phyloP scores from a whole-genome alignment of 2,113 vertebrate species.

The Siphamia tubifer region DNA sequence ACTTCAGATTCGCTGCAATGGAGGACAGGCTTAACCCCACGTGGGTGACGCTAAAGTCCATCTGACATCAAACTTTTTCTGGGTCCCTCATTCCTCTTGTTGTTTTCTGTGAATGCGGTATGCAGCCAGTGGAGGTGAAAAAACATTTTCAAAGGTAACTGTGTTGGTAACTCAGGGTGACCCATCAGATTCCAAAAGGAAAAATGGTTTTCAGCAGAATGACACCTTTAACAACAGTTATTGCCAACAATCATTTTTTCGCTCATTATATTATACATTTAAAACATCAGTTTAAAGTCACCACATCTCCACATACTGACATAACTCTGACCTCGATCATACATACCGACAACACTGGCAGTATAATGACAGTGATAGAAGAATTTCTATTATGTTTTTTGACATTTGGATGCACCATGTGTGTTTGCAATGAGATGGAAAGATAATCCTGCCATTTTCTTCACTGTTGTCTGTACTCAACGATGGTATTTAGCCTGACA shows the following conservation, averaged over 20 bases:
- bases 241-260: neutral
- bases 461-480: conserved; percentile 41
- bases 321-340: neutral
- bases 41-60: no score
- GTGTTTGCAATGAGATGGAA: conserved; percentile 31
- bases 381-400: neutral
- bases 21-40: no score
- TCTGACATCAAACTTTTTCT: no score
- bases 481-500: conserved; percentile 50
- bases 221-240: neutral
- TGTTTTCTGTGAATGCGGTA: no score
- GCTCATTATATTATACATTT: no score
- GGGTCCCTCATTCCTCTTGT: no score
- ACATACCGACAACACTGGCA: neutral
- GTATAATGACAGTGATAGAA: neutral
- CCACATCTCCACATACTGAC: neutral
- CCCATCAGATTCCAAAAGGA: no score
- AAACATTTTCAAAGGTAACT: no score
- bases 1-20: no score
- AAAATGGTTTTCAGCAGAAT: no score
- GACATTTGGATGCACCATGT: neutral
- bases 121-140: no score
- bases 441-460: conserved; percentile 19
- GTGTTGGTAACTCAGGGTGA: no score
- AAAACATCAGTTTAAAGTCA: neutral